Base-by-base conservation (phyloP, 2,113 vertebrate genomes). In the Mustelus asterias region DNA sequence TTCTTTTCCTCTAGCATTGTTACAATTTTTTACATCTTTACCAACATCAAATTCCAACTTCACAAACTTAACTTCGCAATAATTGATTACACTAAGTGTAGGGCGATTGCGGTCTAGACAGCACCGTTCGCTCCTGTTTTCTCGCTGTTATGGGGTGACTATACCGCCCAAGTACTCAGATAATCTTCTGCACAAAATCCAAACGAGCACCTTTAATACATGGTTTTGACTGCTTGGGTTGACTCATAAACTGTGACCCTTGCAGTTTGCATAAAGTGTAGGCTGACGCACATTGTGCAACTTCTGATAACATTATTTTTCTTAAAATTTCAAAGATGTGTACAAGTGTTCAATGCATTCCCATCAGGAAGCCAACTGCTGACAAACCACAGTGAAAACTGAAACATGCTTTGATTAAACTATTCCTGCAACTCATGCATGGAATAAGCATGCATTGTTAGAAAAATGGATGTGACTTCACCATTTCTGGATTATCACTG, bases 241-340 rank as follows among this genome's bases (percentile, higher is more conserved):
- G 37, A 83, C 80, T 44, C 37, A 83, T 44, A 22, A 41, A 20
- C 80, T 44, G 44, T 83, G 80, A 83, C 37, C 80, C 37, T 90
- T 54, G 88, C 83, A 48, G 44, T 20, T 14, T 44, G 83, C 37
- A 44, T 48, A n/a, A n/a, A n/a, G n/a, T n/a, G n/a, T n/a, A n/a
- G n/a, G n/a, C n/a, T n/a, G n/a, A n/a, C n/a, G n/a, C n/a, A 88
- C 48, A 85, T 89, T 89, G 86, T 89, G 24, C 48, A 90, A 60
- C 26, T 58, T 10, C 26, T 58, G 26, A 90, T 33, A 33, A 90
- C 3, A 89, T 63, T 63, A 7, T 63, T 65, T 16, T 65, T 18
- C 13, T 90, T 33, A 5, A 90, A 33, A 90, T 90, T 60, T 90
- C 48, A 90, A 89, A 58, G 54, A 89, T 89, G 33, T 33, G 26